Percentiles rank a stretch among this genome's conserved stretches.
Conservation (phyloP, 2,797 vertebrate genomes). For the Crax fasciolata region DNA sequence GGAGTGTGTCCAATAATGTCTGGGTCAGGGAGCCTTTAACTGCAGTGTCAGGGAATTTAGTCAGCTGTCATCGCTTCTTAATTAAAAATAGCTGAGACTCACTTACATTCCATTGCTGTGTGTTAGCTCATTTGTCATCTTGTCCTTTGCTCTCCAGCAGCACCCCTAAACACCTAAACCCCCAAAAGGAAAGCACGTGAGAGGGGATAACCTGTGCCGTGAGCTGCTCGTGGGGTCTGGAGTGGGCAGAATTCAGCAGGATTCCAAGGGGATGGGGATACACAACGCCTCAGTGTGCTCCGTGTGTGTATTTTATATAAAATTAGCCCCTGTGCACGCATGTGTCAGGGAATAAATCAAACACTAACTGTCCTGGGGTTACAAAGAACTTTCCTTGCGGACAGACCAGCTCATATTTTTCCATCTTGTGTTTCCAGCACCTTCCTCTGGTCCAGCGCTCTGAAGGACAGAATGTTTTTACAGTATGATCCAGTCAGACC, state of each 20-base stretch:
- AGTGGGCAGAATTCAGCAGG: neutral
- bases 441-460: neutral
- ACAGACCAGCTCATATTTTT: neutral
- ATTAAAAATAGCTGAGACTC: constrained; percentile 83
- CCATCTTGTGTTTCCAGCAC: neutral
- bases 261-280: neutral
- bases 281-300: neutral
- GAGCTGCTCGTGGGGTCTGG: neutral
- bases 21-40: constrained; percentile 79
- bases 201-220: rapidly evolving
- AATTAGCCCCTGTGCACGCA: neutral
- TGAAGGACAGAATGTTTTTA: neutral
- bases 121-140: constrained; percentile 44
- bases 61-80: constrained; percentile 82
- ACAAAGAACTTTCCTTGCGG: neutral
- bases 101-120: constrained; percentile 61
- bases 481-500: neutral
- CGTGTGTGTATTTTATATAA: neutral
- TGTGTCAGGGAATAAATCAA: neutral
- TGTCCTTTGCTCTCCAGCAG: constrained; percentile 29
- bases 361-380: neutral
- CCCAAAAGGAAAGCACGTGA: neutral
- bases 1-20: constrained; percentile 69
- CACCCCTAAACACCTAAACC: neutral
- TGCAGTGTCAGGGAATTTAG: constrained; percentile 79